phyloP scores from a whole-genome alignment of 2,888 invertebrate genomes.

The Perithous albicinctus region DNA sequence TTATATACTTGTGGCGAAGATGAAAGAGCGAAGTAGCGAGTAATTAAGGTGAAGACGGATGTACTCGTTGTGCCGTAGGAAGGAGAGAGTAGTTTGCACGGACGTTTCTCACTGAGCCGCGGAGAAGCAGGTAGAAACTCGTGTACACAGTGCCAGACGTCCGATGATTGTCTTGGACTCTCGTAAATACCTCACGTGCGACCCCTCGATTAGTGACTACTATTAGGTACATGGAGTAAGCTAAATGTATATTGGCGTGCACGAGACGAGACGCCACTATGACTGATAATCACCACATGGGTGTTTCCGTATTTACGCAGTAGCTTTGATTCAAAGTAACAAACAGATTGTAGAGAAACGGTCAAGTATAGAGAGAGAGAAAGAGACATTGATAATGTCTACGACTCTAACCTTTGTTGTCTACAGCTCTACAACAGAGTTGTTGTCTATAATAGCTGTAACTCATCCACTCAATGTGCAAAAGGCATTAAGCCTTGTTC shows the following conservation, averaged over 20 bases:
- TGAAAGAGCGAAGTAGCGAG: slow-evolving; percentile 42
- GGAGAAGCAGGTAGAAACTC: slow-evolving; percentile 13
- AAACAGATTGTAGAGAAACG: not conserved
- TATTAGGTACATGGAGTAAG: not conserved
- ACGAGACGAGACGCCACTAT: slow-evolving; percentile 11
- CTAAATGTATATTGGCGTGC: not conserved
- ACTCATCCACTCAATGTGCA: slow-evolving; percentile 13
- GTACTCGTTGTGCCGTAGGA: slow-evolving; percentile 12
- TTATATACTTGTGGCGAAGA: slow-evolving; percentile 13
- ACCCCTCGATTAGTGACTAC: slow-evolving; percentile 3
- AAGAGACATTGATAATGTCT: slow-evolving; percentile 9
- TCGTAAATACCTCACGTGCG: slow-evolving; percentile 24
- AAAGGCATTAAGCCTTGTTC: slow-evolving; percentile 35
- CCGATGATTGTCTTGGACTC: slow-evolving; percentile 4
- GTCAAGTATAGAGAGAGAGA: not conserved
- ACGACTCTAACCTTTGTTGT: not conserved
- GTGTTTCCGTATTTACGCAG: not conserved
- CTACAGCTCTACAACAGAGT: slow-evolving; percentile 2
- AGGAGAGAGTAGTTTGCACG: slow-evolving; percentile 50
- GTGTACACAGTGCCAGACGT: slow-evolving; percentile 4
- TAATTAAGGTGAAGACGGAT: slow-evolving; percentile 44
- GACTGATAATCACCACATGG: slow-evolving; percentile 24
- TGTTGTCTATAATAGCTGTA: not conserved
- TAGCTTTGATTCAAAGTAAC: not conserved
- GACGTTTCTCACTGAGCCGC: not conserved